A percentile compares a stretch with the other conserved stretches of the same genome.
Conservation (phyloP, 2,888 invertebrate species). For the Tetropium fuscum region DNA sequence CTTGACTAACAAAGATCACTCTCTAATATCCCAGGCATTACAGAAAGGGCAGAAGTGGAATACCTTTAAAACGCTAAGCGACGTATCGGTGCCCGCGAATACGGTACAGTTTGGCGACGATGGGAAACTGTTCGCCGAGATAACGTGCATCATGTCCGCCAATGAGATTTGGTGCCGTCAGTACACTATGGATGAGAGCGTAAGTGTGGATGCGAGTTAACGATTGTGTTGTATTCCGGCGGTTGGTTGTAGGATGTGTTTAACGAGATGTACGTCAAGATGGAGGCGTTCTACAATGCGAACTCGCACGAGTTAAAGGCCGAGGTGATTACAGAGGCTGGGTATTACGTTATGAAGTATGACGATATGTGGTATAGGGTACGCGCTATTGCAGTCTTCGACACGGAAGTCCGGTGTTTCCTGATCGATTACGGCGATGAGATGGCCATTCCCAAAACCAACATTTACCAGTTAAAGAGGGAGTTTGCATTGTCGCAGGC, state of each 20-base stretch:
- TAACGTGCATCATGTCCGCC: slow-evolving; percentile 64
- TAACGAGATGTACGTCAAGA: slow-evolving; percentile 59
- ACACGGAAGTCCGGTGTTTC: slow-evolving; percentile 67
- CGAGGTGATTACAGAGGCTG: slow-evolving; percentile 54
- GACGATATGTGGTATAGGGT: slow-evolving; percentile 68
- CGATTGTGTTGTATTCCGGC: not conserved
- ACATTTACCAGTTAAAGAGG: slow-evolving; percentile 73
- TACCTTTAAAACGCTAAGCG: slow-evolving; percentile 36
- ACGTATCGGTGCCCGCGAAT: slow-evolving; percentile 61
- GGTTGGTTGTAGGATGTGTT: slow-evolving; percentile 64
- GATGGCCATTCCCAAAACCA: slow-evolving; percentile 68
- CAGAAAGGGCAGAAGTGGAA: slow-evolving; percentile 58
- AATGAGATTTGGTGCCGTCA: slow-evolving; percentile 69
- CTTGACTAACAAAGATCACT: slow-evolving; percentile 27
- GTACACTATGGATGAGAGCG: slow-evolving; percentile 66
- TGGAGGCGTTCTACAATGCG: slow-evolving; percentile 62
- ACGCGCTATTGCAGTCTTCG: slow-evolving; percentile 57
- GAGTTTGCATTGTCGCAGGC: slow-evolving; percentile 76
- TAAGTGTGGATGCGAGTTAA: slow-evolving; percentile 56
- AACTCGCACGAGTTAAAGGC: slow-evolving; percentile 43
- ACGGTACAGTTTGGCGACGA: slow-evolving; percentile 60
- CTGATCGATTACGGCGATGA: slow-evolving; percentile 84
- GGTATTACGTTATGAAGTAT: slow-evolving; percentile 65
- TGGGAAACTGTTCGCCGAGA: slow-evolving; percentile 63
- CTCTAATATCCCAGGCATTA: slow-evolving; percentile 56